Evolutionary conservation across 2,888 invertebrate species (phyloP).

Genomic region (Augochlorella aurata): DNA sequence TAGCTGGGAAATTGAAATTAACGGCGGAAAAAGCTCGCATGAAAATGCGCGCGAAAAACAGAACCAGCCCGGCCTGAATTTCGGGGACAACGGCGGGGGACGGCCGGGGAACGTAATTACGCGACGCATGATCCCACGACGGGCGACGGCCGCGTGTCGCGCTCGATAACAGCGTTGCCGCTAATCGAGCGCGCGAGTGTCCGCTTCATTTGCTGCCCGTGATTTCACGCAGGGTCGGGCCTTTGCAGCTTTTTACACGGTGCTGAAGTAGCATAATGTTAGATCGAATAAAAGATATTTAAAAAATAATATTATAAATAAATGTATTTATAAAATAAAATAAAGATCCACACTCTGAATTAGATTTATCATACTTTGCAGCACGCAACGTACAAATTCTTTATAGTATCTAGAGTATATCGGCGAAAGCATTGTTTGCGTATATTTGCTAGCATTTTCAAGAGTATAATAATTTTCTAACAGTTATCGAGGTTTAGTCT

Average conservation of each 20-base stretch:
- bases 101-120: slow-evolving; percentile 28
- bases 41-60: slow-evolving; percentile 15
- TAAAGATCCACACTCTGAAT: no score
- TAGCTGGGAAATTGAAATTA: slow-evolving; percentile 44
- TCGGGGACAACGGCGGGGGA: neutral
- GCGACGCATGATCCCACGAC: slow-evolving; percentile 24
- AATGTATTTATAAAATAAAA: no score
- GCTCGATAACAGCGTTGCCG: slow-evolving; percentile 12
- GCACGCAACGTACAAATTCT: no score
- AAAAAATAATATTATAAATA: no score
- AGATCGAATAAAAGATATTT: neutral
- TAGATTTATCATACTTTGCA: no score
- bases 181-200: slow-evolving; percentile 13
- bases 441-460: no score
- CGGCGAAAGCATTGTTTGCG: no score
- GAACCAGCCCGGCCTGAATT: slow-evolving; percentile 6
- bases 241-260: neutral
- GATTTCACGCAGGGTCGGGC: neutral
- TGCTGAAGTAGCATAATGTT: neutral
- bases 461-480: neutral
- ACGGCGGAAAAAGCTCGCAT: slow-evolving; percentile 31
- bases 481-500: neutral
- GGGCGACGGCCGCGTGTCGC: neutral
- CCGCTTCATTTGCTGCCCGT: slow-evolving; percentile 10
- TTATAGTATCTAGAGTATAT: no score